These are phyloP conservation scores for Virgularia gustaviana DNA, from an alignment of 92 coral and sea anemone species.

Conservation along the genomic window DNA sequence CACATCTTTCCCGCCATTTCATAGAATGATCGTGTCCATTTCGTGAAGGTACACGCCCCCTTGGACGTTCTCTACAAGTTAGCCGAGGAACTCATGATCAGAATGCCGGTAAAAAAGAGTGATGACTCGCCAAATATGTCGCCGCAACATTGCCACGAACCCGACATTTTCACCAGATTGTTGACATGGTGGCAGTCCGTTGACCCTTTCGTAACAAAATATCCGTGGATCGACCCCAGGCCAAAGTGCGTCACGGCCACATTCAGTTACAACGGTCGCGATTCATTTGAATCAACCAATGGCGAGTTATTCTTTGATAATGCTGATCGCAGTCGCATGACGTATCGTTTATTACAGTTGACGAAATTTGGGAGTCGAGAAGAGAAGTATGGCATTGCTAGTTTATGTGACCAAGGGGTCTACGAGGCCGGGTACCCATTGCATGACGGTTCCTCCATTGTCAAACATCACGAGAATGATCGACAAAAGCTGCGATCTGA, in stretches of 20 bases:
- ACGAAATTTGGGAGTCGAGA: constrained; percentile 32
- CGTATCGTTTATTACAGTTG: constrained; percentile 39
- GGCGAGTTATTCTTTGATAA: constrained; percentile 32
- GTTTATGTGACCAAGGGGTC: constrained; percentile 38
- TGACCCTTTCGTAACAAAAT: constrained; percentile 13
- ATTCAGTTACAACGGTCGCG: background rate
- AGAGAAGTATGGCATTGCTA: constrained; percentile 44
- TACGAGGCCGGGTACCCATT: constrained; percentile 46
- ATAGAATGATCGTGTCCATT: constrained; percentile 64
- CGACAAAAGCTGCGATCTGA: constrained; percentile 51
- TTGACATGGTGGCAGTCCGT: constrained; percentile 3
- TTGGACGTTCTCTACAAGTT: constrained; percentile 69
- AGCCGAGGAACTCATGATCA: constrained; percentile 95
- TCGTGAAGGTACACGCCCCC: constrained; percentile 89
- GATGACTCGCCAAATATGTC: constrained; percentile 25
- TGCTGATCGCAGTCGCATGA: constrained; percentile 51
- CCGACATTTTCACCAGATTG: constrained; percentile 9
- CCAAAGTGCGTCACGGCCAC: constrained; percentile 31
- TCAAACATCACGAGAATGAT: constrained; percentile 21
- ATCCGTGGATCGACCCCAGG: constrained; percentile 17
- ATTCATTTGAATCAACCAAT: constrained; percentile 14
- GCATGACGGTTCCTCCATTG: constrained; percentile 43
- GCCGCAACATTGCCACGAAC: constrained; percentile 1
- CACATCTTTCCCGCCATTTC: background rate
- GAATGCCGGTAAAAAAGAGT: constrained; percentile 65